Conservation (phyloP, 1,140 invertebrate genomes). For the Drosophila nigrodunni region DNA sequence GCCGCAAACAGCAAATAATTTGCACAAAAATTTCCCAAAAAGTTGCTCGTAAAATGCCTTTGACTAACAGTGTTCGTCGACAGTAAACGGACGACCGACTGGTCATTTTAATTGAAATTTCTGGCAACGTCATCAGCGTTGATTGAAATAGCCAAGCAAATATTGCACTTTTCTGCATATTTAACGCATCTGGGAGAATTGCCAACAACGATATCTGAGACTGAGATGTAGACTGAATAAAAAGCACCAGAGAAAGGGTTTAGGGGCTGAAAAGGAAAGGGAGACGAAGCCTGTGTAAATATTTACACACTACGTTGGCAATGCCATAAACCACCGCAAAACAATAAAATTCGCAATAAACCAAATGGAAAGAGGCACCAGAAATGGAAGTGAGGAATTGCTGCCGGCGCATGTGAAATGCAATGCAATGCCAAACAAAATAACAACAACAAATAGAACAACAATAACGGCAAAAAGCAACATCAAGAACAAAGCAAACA, state of each 20-base stretch:
- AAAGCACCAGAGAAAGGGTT: background rate
- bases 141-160: conserved; percentile 71
- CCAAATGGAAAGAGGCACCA: conserved; percentile 75
- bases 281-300: conserved; percentile 40
- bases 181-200: conserved; percentile 51
- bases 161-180: conserved; percentile 70
- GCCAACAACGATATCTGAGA: conserved; percentile 10
- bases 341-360: conserved; percentile 82
- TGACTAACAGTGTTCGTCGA: conserved; percentile 8
- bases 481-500: conserved; percentile 22
- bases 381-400: conserved; percentile 56
- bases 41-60: conserved; percentile 2
- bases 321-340: conserved; percentile 74
- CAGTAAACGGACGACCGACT: conserved; percentile 1
- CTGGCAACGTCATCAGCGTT: conserved; percentile 19
- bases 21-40: background rate
- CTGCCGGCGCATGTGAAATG: conserved; percentile 73
- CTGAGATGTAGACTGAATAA: background rate
- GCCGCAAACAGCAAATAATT: conserved; percentile 14
- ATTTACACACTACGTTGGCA: conserved; percentile 68
- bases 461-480: conserved; percentile 18
- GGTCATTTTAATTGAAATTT: conserved; percentile 46
- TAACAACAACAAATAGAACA: conserved; percentile 3
- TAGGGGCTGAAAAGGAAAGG: background rate
- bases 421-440: conserved; percentile 60